phyloP scores from a whole-genome alignment of 2,888 invertebrate species.

The Cylindroiulus punctatus region DNA sequence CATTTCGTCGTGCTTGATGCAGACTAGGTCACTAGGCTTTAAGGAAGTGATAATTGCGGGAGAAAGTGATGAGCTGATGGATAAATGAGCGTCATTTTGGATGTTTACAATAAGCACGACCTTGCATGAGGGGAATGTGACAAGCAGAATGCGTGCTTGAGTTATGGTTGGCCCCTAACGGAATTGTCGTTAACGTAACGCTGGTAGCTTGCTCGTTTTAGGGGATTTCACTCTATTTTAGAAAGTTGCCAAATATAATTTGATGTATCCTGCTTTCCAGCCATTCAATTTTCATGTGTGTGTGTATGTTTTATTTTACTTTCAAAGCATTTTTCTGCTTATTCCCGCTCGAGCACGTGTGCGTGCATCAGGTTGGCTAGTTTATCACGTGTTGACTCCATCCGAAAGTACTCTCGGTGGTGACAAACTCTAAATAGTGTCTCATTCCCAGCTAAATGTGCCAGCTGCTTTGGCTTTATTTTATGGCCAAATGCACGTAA shows the following conservation, averaged over 20 bases:
- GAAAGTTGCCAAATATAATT: background rate
- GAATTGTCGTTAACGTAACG: background rate
- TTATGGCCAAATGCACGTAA: background rate
- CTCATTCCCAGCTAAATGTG: constrained; percentile 6
- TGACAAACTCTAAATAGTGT: constrained; percentile 36
- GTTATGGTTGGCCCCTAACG: background rate
- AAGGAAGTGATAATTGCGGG: background rate
- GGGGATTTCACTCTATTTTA: background rate
- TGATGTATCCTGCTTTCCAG: background rate
- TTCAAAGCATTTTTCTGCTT: background rate
- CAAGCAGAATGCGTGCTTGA: background rate
- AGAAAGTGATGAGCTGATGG: background rate
- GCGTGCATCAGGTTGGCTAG: background rate
- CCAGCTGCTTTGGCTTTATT: background rate
- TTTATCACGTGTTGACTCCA: constrained; percentile 12
- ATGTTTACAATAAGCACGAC: background rate
- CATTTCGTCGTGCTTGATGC: too few relatives aligned
- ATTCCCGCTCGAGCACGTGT: background rate
- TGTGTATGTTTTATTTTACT: background rate
- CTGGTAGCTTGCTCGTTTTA: background rate
- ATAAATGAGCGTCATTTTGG: background rate
- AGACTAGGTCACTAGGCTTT: background rate
- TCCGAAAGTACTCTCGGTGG: constrained; percentile 8
- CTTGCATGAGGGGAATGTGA: background rate
- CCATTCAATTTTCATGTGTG: background rate